A percentile compares a stretch with the other conserved stretches of the same genome.
Evolutionary conservation across 2,888 invertebrate genomes (phyloP).

Genomic region (Catocala sponsa): DNA sequence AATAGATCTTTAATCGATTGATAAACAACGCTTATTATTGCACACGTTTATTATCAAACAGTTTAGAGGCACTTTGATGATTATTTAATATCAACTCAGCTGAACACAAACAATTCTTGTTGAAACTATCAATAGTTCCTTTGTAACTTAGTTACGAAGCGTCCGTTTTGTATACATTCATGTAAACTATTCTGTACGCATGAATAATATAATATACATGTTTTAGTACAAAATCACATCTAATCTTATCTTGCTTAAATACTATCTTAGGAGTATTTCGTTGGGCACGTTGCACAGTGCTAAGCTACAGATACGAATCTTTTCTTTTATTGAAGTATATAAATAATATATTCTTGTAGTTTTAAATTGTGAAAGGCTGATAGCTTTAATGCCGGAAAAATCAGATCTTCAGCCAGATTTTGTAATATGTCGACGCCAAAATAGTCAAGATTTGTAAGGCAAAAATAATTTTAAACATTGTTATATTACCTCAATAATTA

Average conservation of each 20-base stretch:
- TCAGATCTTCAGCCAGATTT: too few species aligned
- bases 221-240: slow-evolving; percentile 36
- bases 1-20: too few species aligned
- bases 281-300: slow-evolving; percentile 10
- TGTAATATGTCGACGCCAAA: too few species aligned
- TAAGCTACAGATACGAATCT: background rate
- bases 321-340: too few species aligned
- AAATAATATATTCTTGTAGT: too few species aligned
- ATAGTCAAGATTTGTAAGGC: too few species aligned
- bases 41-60: background rate
- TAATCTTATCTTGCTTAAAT: slow-evolving; percentile 32
- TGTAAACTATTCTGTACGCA: slow-evolving; percentile 4
- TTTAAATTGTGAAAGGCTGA: too few species aligned
- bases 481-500: too few species aligned
- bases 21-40: background rate
- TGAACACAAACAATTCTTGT: slow-evolving; percentile 11
- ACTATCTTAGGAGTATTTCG: slow-evolving; percentile 26
- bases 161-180: slow-evolving; percentile 4
- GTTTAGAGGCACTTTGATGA: background rate
- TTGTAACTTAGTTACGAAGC: slow-evolving; percentile 8
- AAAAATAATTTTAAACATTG: too few species aligned
- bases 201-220: slow-evolving; percentile 4
- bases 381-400: too few species aligned
- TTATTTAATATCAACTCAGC: slow-evolving; percentile 14
- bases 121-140: slow-evolving; percentile 17